Evolutionary conservation across 2,113 vertebrate species (phyloP).

Genomic region (Hassar affinis): DNA sequence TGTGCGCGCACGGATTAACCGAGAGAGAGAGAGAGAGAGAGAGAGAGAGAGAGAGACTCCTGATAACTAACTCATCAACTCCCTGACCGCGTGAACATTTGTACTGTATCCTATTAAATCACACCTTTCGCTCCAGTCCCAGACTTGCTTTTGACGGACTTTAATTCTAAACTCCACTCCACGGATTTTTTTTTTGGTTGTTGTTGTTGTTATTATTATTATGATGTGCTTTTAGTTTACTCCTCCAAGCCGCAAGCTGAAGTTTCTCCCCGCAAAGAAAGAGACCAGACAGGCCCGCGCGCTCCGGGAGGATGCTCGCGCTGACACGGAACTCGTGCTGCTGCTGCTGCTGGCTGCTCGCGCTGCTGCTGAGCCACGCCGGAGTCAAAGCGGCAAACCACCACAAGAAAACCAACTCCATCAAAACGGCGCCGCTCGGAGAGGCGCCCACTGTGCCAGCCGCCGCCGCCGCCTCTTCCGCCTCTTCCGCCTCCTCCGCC

Average conservation of each 20-base stretch:
- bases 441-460: conserved; percentile 80
- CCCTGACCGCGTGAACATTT: background rate
- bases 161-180: background rate
- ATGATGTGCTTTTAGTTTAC: conserved; percentile 9
- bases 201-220: too few species aligned
- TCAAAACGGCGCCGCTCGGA: conserved; percentile 82
- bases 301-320: conserved; percentile 72
- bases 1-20: conserved; percentile 27
- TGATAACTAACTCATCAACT: background rate
- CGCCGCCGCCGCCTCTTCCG: conserved; percentile 71
- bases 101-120: background rate
- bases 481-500: conserved; percentile 74
- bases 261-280: background rate
- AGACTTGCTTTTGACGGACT: conserved; percentile 8
- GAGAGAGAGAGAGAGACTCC: background rate
- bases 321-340: conserved; percentile 78
- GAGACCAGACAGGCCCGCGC: background rate
- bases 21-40: background rate
- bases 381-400: conserved; percentile 82
- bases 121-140: background rate
- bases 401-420: conserved; percentile 83
- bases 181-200: background rate
- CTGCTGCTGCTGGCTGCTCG: conserved; percentile 75
- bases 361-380: conserved; percentile 82
- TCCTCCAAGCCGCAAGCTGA: background rate